Percentiles rank a stretch among this genome's conserved stretches.
These are phyloP conservation scores for Limanda limanda DNA, from an alignment of 2,113 vertebrate species.

Conservation along the genomic window DNA sequence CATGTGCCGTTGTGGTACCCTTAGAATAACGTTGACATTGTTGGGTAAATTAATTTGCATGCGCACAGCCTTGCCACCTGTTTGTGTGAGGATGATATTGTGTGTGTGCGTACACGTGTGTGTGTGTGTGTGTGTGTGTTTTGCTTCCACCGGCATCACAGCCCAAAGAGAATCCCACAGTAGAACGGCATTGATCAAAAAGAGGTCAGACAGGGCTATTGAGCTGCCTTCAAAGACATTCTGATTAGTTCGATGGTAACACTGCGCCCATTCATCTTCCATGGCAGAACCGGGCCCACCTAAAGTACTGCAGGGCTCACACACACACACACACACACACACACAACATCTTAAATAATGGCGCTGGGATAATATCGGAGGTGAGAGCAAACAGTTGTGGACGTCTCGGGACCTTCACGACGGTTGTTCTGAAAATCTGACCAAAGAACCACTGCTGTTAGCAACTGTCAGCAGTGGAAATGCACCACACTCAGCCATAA, in stretches of 20 bases:
- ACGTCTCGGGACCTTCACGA: slow-evolving; percentile 16
- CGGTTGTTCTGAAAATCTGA: background rate
- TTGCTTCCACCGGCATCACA: slow-evolving; percentile 26
- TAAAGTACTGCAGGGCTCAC: slow-evolving; percentile 39
- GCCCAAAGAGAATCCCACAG: slow-evolving; percentile 60
- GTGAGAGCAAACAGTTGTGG: background rate
- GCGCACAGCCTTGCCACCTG: background rate
- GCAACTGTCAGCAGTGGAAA: background rate
- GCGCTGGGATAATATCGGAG: slow-evolving; percentile 21
- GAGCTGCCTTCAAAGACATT: slow-evolving; percentile 75
- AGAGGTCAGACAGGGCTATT: slow-evolving; percentile 75
- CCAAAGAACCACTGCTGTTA: background rate
- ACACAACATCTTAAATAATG: slow-evolving; percentile 34
- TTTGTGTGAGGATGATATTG: slow-evolving; percentile 11
- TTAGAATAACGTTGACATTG: slow-evolving; percentile 28
- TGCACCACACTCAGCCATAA: no score
- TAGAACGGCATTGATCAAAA: slow-evolving; percentile 76
- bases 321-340: slow-evolving; percentile 12
- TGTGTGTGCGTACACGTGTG: background rate
- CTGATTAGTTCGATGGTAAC: slow-evolving; percentile 75
- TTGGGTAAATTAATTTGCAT: slow-evolving; percentile 38
- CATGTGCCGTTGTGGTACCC: slow-evolving; percentile 19
- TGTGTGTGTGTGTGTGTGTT: slow-evolving; percentile 14
- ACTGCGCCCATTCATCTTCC: slow-evolving; percentile 71
- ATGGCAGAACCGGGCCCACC: slow-evolving; percentile 60